Evolutionary conservation across 1,140 invertebrate species (phyloP), one percentile per base, ranked within the genome.

Genomic region (Euura lappo): DNA sequence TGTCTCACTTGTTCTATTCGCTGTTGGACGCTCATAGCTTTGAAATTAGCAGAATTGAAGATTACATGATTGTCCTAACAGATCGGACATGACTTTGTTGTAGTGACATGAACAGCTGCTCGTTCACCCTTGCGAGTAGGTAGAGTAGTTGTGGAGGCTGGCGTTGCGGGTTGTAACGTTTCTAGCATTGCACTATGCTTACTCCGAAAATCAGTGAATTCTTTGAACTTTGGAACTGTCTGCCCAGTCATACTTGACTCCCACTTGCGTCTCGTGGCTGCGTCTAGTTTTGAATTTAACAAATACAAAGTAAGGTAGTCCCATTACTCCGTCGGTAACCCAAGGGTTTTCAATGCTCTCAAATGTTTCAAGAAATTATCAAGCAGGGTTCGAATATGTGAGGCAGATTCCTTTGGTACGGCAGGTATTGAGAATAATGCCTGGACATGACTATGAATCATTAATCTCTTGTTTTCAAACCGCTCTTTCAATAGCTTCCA

Each of bases 371-470:
- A 51, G 6, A 73, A 42, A 47, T 72, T 42, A 67, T 79, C 74
- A 10, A 80, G 66, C 6, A 79, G 51, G 8, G 65, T 13, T 51
- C 75, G 73, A 71, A 79, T 73, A 5, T 71, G 70, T 4, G 11
- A 64, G 1, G 78, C 11, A 10, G 71, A 78, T 72, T 76, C 75
- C 42, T 65, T 71, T 60, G 76, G 60, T 10, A 80, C 68, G 10
- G 42, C 4, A 0, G 76, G 72, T 43, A 78, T 73, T 6, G 76
- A 70, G 60, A 75, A 75, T 65, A 78, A 66, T 13, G 66, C 68
- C 51, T 76, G 68, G 44, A 80, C 74, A 65, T 80, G 76, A 43
- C 72, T 77, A 71, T 76, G 71, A 7, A 74, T 75, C 3, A 78
- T 79, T 2, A 73, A 71, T 70, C 72, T 74, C 68, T 65, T 69